Conservation (phyloP, 2,113 vertebrate genomes). For the Rhinopomastus cyanomelas region DNA sequence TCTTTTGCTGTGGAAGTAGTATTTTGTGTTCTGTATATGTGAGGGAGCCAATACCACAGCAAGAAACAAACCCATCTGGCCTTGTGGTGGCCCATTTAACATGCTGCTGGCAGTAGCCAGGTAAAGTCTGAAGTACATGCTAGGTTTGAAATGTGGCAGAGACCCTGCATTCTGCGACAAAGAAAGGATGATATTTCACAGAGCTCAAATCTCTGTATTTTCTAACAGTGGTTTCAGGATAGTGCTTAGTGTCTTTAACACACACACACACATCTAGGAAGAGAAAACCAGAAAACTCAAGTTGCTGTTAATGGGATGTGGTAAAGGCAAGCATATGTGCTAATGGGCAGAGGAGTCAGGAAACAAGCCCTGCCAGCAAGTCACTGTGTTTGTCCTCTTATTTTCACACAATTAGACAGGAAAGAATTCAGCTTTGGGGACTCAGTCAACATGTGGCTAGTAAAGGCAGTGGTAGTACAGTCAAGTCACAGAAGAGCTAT, state of each 20-base stretch:
- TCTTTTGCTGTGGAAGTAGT: neutral
- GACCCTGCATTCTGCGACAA: neutral
- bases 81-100: neutral
- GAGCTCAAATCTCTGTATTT: neutral
- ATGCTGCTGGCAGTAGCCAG: neutral
- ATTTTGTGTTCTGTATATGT: neutral
- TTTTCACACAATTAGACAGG: neutral
- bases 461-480: neutral
- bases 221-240: neutral
- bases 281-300: neutral
- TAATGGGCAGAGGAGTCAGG: neutral
- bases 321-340: neutral
- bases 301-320: neutral
- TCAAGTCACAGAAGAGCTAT: neutral
- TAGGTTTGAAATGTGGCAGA: neutral
- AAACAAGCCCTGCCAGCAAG: neutral
- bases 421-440: neutral
- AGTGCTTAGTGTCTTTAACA: neutral
- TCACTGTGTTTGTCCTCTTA: neutral
- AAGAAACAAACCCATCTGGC: neutral
- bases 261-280: neutral
- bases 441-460: neutral
- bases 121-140: neutral
- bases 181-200: neutral
- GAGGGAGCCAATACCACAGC: neutral